Base-by-base conservation (phyloP, 1,140 invertebrate species). In the Euwallacea fornicatus region DNA sequence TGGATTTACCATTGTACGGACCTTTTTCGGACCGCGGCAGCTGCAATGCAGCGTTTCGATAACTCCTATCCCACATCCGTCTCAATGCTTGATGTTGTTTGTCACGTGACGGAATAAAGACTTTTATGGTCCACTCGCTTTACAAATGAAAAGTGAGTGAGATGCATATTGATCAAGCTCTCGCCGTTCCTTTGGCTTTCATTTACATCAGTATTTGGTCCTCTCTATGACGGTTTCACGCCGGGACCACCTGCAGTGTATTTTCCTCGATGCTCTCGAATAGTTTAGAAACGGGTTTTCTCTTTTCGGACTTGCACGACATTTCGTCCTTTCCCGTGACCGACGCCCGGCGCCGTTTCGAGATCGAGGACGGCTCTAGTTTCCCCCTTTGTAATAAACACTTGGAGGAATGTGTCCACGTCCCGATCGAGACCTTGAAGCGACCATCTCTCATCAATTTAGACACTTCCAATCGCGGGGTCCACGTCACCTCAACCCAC, bases 11-110 rank as follows among this genome's bases (percentile, higher is more conserved):
- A 15, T 7, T 13, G 11, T 46, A 64, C 41, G 10, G 6, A 10
- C 46, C 42, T 50, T 16, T 61, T 43, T 61, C 43, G 9, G 11
- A 13, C n/a, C 54, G 54, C 8, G 2, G 54, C 9, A 13, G 8
- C 62, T 64, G 46, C 62, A 64, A 50, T 47, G 62, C 62, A 53
- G 46, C 21, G 46, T 42, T 61, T 61, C 42, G 59, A 61, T 41
- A 43, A 61, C 59, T 42, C 59, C 43, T 41, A 61, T 43, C 59
- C 59, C n/a, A 33, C 21, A 33, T 33, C 21, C 21, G 21, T 33
- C 21, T 33, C 1, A 33, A 33, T 33, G 21, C 4, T 33, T 4
- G 21, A 33, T 33, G 1, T 33, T 33, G 21, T 33, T 33, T 33
- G 21, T 33, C 21, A 33, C 4, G 21, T 33, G 21, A 33, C 21